Evolutionary conservation across 2,797 vertebrate species (phyloP).

Genomic region (Pseudopleuronectes americanus): DNA sequence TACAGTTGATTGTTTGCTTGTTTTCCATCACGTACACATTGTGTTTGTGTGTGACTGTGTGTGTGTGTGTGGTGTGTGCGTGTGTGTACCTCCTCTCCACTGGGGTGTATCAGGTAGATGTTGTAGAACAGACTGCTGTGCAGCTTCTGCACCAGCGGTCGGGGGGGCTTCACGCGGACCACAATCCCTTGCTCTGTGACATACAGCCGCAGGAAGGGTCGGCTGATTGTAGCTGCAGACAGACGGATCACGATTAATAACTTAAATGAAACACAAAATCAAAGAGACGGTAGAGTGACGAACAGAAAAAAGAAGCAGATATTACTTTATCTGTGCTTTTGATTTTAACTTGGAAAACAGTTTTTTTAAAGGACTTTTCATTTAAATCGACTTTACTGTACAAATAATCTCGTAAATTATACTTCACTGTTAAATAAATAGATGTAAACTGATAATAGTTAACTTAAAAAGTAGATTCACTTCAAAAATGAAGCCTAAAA

Average conservation of each 20-base stretch:
- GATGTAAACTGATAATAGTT: no score
- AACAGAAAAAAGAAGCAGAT: no score
- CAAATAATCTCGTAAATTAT: no score
- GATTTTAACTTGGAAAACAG: no score
- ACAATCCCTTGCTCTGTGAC: constrained; percentile 62
- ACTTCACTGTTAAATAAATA: no score
- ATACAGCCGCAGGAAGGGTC: constrained; percentile 72
- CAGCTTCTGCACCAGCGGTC: constrained; percentile 65
- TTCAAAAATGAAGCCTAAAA: no score
- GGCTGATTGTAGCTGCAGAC: constrained; percentile 77
- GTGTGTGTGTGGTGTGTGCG: neutral
- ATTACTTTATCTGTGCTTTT: no score
- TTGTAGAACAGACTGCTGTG: constrained; percentile 68
- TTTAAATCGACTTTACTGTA: no score
- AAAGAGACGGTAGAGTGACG: no score
- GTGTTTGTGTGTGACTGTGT: neutral
- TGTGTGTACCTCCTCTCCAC: constrained; percentile 72
- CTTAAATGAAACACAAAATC: no score
- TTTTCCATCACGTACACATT: neutral
- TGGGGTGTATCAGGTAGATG: constrained; percentile 70
- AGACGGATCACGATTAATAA: neutral
- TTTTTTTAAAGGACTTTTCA: no score
- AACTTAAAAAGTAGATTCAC: no score
- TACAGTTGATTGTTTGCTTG: neutral
- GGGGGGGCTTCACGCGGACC: constrained; percentile 71